phyloP scores from a whole-genome alignment of 1,140 invertebrate species.

The Manduca sexta region DNA sequence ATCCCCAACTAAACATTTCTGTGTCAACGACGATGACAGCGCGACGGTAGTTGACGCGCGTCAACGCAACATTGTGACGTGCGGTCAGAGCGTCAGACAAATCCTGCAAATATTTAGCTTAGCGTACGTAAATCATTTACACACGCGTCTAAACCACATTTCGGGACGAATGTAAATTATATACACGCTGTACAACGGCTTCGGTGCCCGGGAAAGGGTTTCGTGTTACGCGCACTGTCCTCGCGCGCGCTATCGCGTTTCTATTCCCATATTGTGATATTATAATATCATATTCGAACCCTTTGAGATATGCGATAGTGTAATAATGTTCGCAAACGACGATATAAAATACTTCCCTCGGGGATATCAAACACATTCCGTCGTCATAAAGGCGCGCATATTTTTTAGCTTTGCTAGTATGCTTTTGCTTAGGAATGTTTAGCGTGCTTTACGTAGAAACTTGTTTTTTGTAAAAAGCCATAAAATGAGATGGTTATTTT shows the following conservation, averaged over 20 bases:
- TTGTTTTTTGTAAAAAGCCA: no score
- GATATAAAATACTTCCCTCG: no score
- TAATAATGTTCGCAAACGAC: no score
- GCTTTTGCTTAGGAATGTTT: no score
- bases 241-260: neutral
- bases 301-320: no score
- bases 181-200: neutral
- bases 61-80: no score
- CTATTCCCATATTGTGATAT: neutral
- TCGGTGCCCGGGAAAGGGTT: neutral
- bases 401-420: no score
- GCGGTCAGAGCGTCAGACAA: slow-evolving; percentile 6
- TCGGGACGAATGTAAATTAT: neutral
- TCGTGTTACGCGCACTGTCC: neutral
- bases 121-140: slow-evolving; percentile 26
- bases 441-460: no score
- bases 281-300: neutral
- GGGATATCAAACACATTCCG: no score
- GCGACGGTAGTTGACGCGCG: slow-evolving; percentile 7
- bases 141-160: slow-evolving; percentile 26
- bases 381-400: no score
- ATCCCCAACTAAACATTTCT: neutral
- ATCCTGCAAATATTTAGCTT: slow-evolving; percentile 29
- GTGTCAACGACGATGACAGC: neutral
- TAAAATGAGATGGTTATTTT: no score